A percentile compares a stretch with the other conserved stretches of the same genome.
These are phyloP conservation scores for Leistus spinibarbis DNA, from an alignment of 2,888 invertebrate genomes.

Conservation along the genomic window DNA sequence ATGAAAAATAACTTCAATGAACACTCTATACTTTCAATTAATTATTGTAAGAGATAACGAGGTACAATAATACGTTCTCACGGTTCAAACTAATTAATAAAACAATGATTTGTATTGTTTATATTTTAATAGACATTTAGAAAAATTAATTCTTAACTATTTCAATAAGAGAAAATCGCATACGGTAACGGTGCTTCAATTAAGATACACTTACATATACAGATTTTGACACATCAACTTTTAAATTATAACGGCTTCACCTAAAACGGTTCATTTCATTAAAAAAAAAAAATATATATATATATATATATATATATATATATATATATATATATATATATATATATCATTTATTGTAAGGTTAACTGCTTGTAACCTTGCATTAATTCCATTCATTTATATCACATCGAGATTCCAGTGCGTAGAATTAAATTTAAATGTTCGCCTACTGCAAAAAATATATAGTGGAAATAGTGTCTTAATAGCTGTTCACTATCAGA, in stretches of 20 bases:
- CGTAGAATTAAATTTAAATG: not conserved
- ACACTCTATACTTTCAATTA: not conserved
- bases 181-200: not conserved
- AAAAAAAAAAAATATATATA: no score
- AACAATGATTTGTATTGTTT: not conserved
- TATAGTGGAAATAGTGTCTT: not conserved
- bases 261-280: not conserved
- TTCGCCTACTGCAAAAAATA: not conserved
- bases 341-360: not conserved
- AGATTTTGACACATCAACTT: not conserved
- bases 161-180: not conserved
- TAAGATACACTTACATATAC: not conserved
- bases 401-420: not conserved
- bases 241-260: not conserved
- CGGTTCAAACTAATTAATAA: not conserved
- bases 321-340: no score
- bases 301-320: no score
- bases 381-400: not conserved
- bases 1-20: not conserved
- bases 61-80: not conserved
- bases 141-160: not conserved
- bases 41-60: not conserved
- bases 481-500: not conserved
- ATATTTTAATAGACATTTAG: not conserved
- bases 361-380: not conserved